These are phyloP conservation scores for Hemistola chrysoprasaria DNA, from an alignment of 2,888 invertebrate genomes.

Conservation along the genomic window DNA sequence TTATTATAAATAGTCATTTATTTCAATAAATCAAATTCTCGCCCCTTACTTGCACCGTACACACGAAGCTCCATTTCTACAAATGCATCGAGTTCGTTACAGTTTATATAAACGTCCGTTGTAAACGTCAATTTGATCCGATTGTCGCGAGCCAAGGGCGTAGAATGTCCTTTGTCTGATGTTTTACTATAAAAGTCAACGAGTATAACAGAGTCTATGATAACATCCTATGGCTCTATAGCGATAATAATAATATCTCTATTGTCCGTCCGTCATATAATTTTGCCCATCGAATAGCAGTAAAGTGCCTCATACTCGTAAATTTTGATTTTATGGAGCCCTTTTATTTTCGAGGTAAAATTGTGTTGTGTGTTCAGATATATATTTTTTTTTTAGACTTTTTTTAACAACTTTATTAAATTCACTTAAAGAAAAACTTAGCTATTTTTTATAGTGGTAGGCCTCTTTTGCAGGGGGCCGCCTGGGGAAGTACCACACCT, in stretches of 20 bases:
- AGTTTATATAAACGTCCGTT: conserved; percentile 51
- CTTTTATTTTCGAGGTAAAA: too few relatives aligned
- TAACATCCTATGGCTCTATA: neutral
- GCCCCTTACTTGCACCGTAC: conserved; percentile 11
- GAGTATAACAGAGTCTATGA: neutral
- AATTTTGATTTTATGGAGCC: neutral
- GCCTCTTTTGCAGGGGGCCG: too few relatives aligned
- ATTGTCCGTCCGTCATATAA: neutral
- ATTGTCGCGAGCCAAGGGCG: conserved; percentile 30
- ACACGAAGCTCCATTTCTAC: neutral
- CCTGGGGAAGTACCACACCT: too few relatives aligned
- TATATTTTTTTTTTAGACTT: too few relatives aligned
- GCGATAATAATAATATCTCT: conserved; percentile 3
- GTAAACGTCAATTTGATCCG: conserved; percentile 57
- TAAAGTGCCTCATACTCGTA: neutral
- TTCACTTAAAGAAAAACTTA: too few relatives aligned
- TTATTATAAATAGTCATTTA: too few relatives aligned
- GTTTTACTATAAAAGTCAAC: conserved; percentile 3
- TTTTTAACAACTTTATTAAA: too few relatives aligned
- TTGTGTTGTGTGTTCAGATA: too few relatives aligned
- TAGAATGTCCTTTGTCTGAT: conserved; percentile 4
- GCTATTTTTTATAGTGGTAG: too few relatives aligned
- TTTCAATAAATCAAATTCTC: neutral
- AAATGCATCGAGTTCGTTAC: conserved; percentile 38
- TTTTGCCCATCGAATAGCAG: neutral